phyloP scores from a whole-genome alignment of 2,113 vertebrate genomes.

The Catharus bicknelli region DNA sequence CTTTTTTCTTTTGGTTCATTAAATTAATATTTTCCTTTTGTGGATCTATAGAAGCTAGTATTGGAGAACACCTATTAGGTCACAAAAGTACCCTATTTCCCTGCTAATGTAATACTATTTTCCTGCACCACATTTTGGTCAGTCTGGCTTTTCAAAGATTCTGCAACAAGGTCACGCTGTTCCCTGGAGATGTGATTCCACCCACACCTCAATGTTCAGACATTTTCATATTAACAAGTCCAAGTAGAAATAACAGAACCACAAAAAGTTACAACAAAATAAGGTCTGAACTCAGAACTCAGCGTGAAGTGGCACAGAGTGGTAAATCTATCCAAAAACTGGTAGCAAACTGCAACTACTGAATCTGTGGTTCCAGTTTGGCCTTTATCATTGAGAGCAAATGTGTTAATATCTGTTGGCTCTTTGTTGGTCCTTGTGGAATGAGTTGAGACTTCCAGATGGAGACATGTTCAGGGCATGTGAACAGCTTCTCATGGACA shows the following conservation, averaged over 20 bases:
- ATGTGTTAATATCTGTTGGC: background rate
- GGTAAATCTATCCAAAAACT: background rate
- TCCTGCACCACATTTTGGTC: background rate
- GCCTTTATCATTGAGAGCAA: conserved; percentile 28
- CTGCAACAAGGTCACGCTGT: background rate
- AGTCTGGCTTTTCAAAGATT: background rate
- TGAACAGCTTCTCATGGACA: fast-evolving
- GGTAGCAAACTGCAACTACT: background rate
- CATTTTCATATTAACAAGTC: conserved; percentile 5
- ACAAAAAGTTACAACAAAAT: background rate
- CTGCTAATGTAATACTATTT: background rate
- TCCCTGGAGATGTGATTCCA: conserved; percentile 15
- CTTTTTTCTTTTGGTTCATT: conserved; percentile 6
- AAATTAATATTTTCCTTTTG: background rate
- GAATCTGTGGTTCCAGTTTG: conserved; percentile 8
- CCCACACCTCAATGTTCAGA: background rate
- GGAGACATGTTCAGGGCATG: background rate
- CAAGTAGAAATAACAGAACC: conserved; percentile 22
- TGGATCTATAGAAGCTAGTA: background rate
- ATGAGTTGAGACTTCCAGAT: conserved; percentile 10
- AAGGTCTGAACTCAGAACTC: background rate
- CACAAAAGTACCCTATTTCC: background rate
- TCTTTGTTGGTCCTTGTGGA: background rate
- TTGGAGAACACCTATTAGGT: background rate
- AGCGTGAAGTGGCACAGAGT: background rate